Evolutionary conservation across 2,113 vertebrate species (phyloP).

Genomic region (Numenius arquata): DNA sequence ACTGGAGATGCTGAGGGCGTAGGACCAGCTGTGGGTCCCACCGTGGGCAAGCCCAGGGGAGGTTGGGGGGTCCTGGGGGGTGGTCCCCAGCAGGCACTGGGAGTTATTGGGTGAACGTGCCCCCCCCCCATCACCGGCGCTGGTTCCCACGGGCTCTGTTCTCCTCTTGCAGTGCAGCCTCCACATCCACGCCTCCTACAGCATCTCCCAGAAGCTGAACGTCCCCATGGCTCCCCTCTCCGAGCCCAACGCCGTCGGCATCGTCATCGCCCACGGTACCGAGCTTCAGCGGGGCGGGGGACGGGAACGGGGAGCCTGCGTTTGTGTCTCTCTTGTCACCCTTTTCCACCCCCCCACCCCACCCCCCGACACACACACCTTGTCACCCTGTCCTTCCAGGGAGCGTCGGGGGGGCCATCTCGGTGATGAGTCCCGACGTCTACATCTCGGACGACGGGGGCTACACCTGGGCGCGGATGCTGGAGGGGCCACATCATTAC

Average conservation of each 20-base stretch:
- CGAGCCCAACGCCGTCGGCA: conserved; percentile 89
- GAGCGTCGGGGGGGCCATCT: conserved; percentile 87
- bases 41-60: not conserved
- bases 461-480: conserved; percentile 86
- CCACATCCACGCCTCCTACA: conserved; percentile 91
- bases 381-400: conserved; percentile 64
- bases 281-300: not conserved
- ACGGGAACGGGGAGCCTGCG: not conserved
- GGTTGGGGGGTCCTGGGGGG: not conserved
- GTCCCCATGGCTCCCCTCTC: conserved; percentile 89
- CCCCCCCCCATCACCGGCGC: fast-evolving
- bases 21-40: not conserved
- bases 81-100: not conserved
- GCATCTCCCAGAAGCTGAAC: conserved; percentile 89
- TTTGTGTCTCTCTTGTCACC: too few species aligned
- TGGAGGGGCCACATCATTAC: conserved; percentile 90
- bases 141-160: not conserved
- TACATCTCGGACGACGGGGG: conserved; percentile 94
- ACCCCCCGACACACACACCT: too few species aligned
- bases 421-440: conserved; percentile 84
- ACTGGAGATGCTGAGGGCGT: not conserved
- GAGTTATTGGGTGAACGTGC: fast-evolving
- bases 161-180: conserved; percentile 85
- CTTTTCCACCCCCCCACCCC: too few species aligned
- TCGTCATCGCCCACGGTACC: conserved; percentile 91